A percentile compares a stretch with the other conserved stretches of the same genome.
Conservation (phyloP, 2,888 invertebrate genomes). For the Leptopilina myrica region DNA sequence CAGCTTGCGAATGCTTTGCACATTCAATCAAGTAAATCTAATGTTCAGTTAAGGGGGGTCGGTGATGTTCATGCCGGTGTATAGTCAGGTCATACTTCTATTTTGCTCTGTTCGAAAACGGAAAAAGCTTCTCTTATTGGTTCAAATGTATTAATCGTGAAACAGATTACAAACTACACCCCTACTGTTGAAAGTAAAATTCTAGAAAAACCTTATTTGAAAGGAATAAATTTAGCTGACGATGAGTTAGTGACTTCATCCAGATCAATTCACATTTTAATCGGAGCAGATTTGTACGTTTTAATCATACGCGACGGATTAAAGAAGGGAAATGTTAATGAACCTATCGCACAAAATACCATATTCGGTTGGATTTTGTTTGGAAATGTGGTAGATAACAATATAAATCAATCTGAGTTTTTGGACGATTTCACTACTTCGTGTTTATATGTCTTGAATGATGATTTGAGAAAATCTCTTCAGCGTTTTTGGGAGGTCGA, state of each 20-base stretch:
- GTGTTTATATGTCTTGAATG: background rate
- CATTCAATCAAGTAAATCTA: background rate
- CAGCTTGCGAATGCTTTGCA: background rate
- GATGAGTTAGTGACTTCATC: background rate
- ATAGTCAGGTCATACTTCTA: background rate
- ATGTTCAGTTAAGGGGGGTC: background rate
- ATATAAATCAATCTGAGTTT: background rate
- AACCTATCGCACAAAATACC: slow-evolving; percentile 19
- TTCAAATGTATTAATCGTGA: background rate
- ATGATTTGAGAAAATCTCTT: background rate
- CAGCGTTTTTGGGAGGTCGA: background rate
- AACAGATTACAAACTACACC: background rate
- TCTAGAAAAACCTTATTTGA: background rate
- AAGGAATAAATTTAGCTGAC: background rate
- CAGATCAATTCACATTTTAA: slow-evolving; percentile 6
- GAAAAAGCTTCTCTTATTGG: background rate
- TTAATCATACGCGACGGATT: background rate
- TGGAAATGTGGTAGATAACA: background rate
- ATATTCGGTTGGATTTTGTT: slow-evolving; percentile 12
- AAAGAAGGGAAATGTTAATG: background rate
- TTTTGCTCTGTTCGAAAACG: background rate
- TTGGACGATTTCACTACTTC: background rate
- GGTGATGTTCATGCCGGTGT: background rate
- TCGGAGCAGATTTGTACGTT: slow-evolving; percentile 13
- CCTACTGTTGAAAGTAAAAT: background rate